Evolutionary conservation across 2,113 vertebrate species (phyloP).

Genomic region (Aramus guarauna): DNA sequence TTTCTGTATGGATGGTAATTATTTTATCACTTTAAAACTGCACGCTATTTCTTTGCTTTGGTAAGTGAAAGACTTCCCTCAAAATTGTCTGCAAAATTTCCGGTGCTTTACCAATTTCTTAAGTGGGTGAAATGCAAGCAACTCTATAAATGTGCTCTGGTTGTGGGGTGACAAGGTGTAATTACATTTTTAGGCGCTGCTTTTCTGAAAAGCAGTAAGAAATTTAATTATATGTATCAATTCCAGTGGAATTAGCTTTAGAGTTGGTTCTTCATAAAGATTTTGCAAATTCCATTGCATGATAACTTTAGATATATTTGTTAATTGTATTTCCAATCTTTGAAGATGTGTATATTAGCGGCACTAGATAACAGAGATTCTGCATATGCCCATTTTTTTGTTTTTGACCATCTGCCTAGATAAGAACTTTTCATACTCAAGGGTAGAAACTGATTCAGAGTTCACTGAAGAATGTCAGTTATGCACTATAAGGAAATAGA

Average conservation of each 20-base stretch:
- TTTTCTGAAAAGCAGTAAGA: neutral
- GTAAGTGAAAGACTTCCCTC: neutral
- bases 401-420: neutral
- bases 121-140: neutral
- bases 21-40: neutral
- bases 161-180: neutral
- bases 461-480: neutral
- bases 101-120: neutral
- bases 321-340: neutral
- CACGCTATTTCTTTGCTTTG: fast-evolving
- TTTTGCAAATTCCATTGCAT: neutral
- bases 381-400: neutral
- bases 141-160: neutral
- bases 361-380: neutral
- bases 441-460: neutral
- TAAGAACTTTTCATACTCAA: neutral
- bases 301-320: neutral
- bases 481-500: neutral
- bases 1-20: neutral
- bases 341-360: neutral
- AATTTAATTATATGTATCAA: neutral
- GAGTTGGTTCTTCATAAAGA: neutral
- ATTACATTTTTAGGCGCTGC: neutral
- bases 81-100: neutral
- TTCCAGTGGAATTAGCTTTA: neutral